phyloP scores from a whole-genome alignment of 30 jellyfish, hydroid and myxozoan species.

The Mastigias papua region DNA sequence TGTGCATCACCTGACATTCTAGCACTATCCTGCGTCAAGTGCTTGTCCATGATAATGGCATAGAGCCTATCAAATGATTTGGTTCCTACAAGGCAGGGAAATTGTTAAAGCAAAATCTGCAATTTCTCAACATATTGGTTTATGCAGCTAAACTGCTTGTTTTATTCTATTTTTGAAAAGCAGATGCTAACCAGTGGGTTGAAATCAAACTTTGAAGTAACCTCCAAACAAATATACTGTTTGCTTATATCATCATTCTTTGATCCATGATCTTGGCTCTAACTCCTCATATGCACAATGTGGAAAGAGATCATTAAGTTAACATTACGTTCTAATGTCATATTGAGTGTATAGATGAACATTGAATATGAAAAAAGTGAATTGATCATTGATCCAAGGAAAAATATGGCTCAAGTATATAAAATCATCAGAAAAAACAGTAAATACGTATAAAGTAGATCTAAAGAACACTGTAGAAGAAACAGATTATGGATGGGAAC shows the following conservation, averaged over 20 bases:
- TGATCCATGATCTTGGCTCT: conserved; percentile 22
- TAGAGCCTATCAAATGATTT: conserved; percentile 9
- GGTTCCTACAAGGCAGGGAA: conserved; percentile 23
- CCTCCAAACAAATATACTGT: no score
- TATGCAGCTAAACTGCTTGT: background rate
- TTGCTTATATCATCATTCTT: no score
- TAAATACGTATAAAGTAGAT: no score
- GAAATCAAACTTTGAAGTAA: background rate
- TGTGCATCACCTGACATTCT: conserved; percentile 53
- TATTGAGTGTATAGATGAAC: no score
- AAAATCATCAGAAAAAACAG: no score
- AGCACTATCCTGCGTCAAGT: conserved; percentile 7
- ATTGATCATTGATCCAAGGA: no score
- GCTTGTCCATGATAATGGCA: conserved; percentile 11
- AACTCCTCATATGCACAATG: conserved; percentile 6
- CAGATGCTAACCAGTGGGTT: background rate
- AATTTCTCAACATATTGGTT: no score
- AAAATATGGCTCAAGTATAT: no score
- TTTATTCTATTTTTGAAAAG: background rate
- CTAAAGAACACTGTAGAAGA: no score
- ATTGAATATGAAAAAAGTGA: no score
- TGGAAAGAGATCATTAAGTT: background rate
- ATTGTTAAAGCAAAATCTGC: background rate
- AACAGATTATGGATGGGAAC: no score
- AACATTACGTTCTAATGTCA: no score